Percentiles rank a stretch among this genome's conserved stretches.
These are phyloP conservation scores for Papilio machaon DNA, from an alignment of 1,140 invertebrate genomes.

Conservation along the genomic window DNA sequence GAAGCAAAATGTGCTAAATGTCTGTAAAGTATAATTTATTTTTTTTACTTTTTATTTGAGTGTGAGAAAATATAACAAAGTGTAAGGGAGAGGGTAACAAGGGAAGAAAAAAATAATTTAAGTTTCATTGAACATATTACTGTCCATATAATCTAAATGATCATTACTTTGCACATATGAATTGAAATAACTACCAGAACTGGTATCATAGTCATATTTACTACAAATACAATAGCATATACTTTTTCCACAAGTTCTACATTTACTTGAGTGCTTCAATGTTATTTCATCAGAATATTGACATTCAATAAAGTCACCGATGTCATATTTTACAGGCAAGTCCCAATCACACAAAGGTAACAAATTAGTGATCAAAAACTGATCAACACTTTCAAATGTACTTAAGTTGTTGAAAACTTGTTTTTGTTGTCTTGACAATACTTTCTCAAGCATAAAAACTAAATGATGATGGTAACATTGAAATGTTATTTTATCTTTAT, in stretches of 20 bases:
- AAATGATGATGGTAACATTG: conserved; percentile 96
- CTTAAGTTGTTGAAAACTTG: conserved; percentile 90
- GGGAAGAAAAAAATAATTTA: neutral
- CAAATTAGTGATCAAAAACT: conserved; percentile 86
- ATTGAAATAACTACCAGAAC: conserved; percentile 66
- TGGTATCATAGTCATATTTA: conserved; percentile 63
- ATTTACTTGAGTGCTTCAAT: conserved; percentile 67
- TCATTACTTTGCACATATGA: conserved; percentile 63
- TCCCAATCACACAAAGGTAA: conserved; percentile 52
- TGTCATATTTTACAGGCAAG: conserved; percentile 43
- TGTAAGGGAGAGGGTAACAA: neutral
- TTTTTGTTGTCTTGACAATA: conserved; percentile 87
- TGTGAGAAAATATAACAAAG: neutral
- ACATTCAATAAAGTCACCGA: conserved; percentile 67
- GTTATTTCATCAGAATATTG: conserved; percentile 68
- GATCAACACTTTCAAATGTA: conserved; percentile 86
- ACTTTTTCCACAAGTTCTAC: conserved; percentile 70
- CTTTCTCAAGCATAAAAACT: conserved; percentile 95
- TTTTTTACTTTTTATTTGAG: neutral
- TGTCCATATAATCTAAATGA: conserved; percentile 73
- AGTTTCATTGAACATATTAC: conserved; percentile 72
- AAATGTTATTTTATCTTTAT: conserved; percentile 85
- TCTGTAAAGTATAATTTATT: neutral
- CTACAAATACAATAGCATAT: conserved; percentile 66
- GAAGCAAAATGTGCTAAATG: too few relatives aligned